Conservation (phyloP, 2,888 invertebrate species). For the Microchrysa polita region DNA sequence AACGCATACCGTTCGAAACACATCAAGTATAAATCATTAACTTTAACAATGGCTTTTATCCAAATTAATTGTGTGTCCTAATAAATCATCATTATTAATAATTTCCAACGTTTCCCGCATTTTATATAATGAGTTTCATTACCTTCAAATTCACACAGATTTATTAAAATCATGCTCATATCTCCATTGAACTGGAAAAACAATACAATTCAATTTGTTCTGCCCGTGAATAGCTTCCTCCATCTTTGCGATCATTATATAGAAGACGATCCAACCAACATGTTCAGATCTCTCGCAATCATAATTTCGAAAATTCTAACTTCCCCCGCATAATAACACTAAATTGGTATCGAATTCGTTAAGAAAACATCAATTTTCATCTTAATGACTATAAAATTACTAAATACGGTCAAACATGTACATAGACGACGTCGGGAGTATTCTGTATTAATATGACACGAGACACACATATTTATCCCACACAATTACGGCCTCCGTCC, state of each 20-base stretch:
- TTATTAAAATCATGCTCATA: too few species aligned
- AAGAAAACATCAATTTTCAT: slow-evolving; percentile 5
- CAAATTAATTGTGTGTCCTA: too few species aligned
- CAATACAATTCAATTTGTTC: too few species aligned
- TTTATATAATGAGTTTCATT: too few species aligned
- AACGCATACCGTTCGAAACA: too few species aligned
- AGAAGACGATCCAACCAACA: not conserved
- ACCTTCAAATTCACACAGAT: too few species aligned
- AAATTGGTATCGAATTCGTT: not conserved
- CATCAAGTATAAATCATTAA: too few species aligned
- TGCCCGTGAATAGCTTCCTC: too few species aligned
- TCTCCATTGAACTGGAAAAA: too few species aligned
- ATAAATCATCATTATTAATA: too few species aligned
- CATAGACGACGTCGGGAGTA: not conserved
- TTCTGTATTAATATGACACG: slow-evolving; percentile 14
- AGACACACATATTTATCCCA: slow-evolving; percentile 24
- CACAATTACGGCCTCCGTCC: slow-evolving; percentile 17
- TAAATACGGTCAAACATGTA: slow-evolving; percentile 14
- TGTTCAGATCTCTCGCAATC: not conserved
- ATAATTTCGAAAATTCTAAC: not conserved
- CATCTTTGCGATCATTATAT: not conserved
- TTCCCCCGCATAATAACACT: slow-evolving; percentile 12
- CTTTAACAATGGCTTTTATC: too few species aligned
- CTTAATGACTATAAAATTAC: slow-evolving; percentile 28
- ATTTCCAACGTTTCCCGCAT: too few species aligned